Evolutionary conservation across 2,888 invertebrate genomes (phyloP), one percentile per base, ranked within the genome.

Genomic region (Liopterus haemorrhoidalis): DNA sequence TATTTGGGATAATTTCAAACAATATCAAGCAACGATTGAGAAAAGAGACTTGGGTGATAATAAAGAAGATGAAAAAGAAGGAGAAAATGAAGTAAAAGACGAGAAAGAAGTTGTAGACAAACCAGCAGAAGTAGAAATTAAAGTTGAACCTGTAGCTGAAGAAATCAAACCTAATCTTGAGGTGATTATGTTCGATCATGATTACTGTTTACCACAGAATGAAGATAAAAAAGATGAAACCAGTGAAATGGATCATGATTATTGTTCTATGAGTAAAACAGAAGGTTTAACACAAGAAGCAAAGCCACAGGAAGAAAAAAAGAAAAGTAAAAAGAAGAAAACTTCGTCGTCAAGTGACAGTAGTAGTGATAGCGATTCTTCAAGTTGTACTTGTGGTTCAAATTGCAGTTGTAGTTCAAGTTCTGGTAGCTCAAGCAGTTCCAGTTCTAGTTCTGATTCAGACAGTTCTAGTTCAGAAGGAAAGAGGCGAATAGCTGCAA

Each of bases 321-420:
- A 57, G 59, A 69, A 11, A 12, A 42, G 47, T 8, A 56, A 58
- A 46, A 47, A 66, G 18, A 58, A 53, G 28, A 70, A 67, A 20
- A 68, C 75, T 49, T 81, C 82, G 14, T 83, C 85, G 1, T 83
- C 85, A 0, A 85, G 83, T 59, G 81, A 79, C 56, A 84, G 85
- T 14, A 85, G 85, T 50, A 84, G 83, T 54, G 83, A 82, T 56
- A 83, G 82, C 50, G 80, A 78, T 54, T 83, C 86, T 1, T 75
- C 74, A 1, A 85, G 82, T 59, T 88, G 88, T 59, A 83, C 85
- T 0, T 88, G 89, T 61, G 85, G 85, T 3, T 81, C 85, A 1
- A 87, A 88, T 60, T 89, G 89, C 59, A 87, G 86, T 51, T 89
- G 89, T 61, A 82, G 82, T 41, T 81, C 80, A 46, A 78, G 77